phyloP scores from a whole-genome alignment of 2,113 vertebrate species.

The Chaetorhynchus papuensis region DNA sequence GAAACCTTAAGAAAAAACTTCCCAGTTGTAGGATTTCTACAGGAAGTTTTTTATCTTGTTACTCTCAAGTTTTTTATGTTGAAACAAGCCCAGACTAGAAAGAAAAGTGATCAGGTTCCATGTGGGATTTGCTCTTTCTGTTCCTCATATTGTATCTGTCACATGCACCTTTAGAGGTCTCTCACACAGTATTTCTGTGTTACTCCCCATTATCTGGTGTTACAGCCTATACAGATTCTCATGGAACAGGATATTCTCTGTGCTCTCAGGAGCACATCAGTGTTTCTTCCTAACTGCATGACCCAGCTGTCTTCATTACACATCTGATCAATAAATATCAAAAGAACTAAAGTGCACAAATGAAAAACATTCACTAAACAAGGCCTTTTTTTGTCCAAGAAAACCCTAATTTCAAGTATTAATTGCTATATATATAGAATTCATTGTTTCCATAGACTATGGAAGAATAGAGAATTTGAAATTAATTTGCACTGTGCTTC shows the following conservation, averaged over 20 bases:
- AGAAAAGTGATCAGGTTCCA: background rate
- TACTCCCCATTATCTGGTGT: background rate
- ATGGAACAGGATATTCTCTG: background rate
- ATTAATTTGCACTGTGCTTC: background rate
- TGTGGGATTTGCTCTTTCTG: background rate
- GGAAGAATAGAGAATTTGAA: background rate
- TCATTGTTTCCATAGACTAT: background rate
- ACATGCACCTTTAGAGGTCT: background rate
- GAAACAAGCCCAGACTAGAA: background rate
- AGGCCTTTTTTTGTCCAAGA: background rate
- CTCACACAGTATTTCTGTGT: background rate
- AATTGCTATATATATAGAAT: background rate
- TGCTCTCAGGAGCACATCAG: background rate
- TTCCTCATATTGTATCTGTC: background rate
- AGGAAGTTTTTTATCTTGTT: background rate
- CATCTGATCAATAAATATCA: conserved; percentile 32
- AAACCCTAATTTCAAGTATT: background rate
- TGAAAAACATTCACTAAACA: conserved; percentile 5
- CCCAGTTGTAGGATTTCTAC: background rate
- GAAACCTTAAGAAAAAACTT: background rate
- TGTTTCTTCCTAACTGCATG: background rate
- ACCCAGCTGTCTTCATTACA: conserved; percentile 9
- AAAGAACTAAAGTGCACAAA: conserved; percentile 25
- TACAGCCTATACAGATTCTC: background rate
- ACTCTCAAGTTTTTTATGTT: background rate